A percentile compares a stretch with the other conserved stretches of the same genome.
Evolutionary conservation across 2,888 invertebrate genomes (phyloP).

Genomic region (Timema podura): DNA sequence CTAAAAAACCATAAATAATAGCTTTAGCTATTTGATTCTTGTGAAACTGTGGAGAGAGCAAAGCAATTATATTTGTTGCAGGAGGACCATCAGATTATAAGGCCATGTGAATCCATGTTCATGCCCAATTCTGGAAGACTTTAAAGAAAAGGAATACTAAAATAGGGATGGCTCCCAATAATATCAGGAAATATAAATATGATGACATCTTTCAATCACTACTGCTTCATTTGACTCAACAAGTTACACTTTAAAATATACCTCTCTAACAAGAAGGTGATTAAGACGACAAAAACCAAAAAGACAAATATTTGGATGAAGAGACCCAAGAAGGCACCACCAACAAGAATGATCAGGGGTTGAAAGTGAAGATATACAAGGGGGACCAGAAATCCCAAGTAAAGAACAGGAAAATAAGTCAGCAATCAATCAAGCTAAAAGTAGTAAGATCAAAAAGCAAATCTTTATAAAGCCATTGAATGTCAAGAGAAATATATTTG

Average conservation of each 20-base stretch:
- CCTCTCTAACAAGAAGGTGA: not conserved
- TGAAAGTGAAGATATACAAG: not conserved
- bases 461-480: not conserved
- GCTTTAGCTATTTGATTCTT: too few species aligned
- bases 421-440: not conserved
- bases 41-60: too few species aligned
- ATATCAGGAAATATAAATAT: constrained; percentile 9
- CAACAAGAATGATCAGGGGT: not conserved
- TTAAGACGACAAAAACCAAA: not conserved
- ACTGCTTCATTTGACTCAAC: not conserved
- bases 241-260: not conserved
- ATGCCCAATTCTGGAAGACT: constrained; percentile 6
- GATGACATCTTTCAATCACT: not conserved
- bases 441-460: not conserved
- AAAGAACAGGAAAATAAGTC: not conserved
- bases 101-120: not conserved
- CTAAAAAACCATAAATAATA: too few species aligned
- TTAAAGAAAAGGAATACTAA: constrained; percentile 7
- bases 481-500: not conserved
- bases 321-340: not conserved
- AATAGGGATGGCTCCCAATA: not conserved
- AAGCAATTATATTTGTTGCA: too few species aligned
- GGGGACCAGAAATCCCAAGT: not conserved
- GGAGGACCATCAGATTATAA: constrained; percentile 1
- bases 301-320: not conserved